Evolutionary conservation across 2,888 invertebrate species (phyloP).

Genomic region (Oeneis ivallda): DNA sequence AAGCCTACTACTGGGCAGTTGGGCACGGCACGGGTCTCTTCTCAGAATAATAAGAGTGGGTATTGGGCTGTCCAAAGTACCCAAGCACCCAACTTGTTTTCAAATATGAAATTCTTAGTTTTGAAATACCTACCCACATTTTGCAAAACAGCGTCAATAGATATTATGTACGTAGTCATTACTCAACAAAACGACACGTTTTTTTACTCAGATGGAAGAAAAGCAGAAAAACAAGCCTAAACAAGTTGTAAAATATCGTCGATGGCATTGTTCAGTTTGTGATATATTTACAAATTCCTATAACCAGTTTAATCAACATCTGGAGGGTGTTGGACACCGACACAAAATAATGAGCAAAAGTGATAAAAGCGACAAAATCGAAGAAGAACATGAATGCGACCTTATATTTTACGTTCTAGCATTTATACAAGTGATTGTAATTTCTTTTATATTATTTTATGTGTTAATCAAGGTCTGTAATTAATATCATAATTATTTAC

Average conservation of each 20-base stretch:
- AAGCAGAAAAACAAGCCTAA: slow-evolving; percentile 42
- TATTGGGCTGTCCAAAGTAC: too few species aligned
- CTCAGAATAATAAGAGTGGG: too few species aligned
- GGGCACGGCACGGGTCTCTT: too few species aligned
- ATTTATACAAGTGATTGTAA: slow-evolving; percentile 58
- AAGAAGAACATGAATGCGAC: slow-evolving; percentile 53
- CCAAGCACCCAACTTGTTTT: too few species aligned
- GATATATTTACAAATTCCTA: slow-evolving; percentile 68
- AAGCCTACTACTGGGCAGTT: too few species aligned
- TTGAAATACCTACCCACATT: background rate
- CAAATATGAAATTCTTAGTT: background rate
- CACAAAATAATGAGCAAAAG: slow-evolving; percentile 55
- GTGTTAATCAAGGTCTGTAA: slow-evolving; percentile 54
- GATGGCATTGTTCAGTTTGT: slow-evolving; percentile 65
- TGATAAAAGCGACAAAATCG: slow-evolving; percentile 43
- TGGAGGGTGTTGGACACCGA: slow-evolving; percentile 68
- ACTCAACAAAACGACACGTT: background rate
- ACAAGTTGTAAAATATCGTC: slow-evolving; percentile 49
- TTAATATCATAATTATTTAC: slow-evolving; percentile 51
- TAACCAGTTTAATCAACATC: slow-evolving; percentile 70
- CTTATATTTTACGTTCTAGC: slow-evolving; percentile 55
- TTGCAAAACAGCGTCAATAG: background rate
- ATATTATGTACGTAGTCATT: background rate
- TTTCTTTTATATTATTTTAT: slow-evolving; percentile 64
- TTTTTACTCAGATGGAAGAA: slow-evolving; percentile 42